phyloP scores from a whole-genome alignment of 1,140 invertebrate species.

The Carposina sasakii region DNA sequence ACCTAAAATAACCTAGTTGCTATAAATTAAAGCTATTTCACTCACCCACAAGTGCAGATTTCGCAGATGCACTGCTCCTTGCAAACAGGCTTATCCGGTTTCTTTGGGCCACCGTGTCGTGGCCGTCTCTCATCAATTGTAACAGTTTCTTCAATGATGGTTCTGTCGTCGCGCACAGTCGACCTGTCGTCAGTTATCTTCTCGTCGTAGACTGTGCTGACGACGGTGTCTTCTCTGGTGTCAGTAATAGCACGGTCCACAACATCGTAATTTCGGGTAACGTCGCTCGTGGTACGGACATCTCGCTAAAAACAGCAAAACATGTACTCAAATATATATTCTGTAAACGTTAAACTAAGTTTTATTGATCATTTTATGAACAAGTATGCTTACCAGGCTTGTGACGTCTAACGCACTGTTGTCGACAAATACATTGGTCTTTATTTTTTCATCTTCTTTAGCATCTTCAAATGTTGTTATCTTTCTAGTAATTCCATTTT shows the following conservation, averaged over 20 bases:
- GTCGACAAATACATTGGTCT: conserved; percentile 68
- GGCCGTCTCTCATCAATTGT: conserved; percentile 50
- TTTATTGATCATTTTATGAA: not conserved
- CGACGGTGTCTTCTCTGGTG: conserved; percentile 48
- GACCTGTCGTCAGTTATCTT: conserved; percentile 59
- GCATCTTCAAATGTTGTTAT: conserved; percentile 69
- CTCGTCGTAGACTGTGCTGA: conserved; percentile 65
- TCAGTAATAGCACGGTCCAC: conserved; percentile 65
- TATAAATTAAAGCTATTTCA: conserved; percentile 29
- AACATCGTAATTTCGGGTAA: conserved; percentile 63
- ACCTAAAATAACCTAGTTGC: not conserved
- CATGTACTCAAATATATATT: not conserved
- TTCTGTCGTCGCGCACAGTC: conserved; percentile 63
- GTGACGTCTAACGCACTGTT: conserved; percentile 70
- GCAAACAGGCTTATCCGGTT: conserved; percentile 55
- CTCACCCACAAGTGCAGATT: conserved; percentile 93
- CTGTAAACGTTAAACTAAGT: conserved; percentile 9
- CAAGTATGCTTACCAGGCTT: conserved; percentile 64
- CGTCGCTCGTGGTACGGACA: conserved; percentile 65
- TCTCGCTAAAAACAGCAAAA: conserved; percentile 53
- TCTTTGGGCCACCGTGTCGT: conserved; percentile 58
- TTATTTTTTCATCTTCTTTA: conserved; percentile 68
- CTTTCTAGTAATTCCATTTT: conserved; percentile 70
- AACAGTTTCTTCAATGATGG: conserved; percentile 46
- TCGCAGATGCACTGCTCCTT: conserved; percentile 92